Percentiles rank a stretch among this genome's conserved stretches.
These are phyloP conservation scores for Micromys minutus DNA, from an alignment of 2,113 vertebrate species.

Conservation along the genomic window DNA sequence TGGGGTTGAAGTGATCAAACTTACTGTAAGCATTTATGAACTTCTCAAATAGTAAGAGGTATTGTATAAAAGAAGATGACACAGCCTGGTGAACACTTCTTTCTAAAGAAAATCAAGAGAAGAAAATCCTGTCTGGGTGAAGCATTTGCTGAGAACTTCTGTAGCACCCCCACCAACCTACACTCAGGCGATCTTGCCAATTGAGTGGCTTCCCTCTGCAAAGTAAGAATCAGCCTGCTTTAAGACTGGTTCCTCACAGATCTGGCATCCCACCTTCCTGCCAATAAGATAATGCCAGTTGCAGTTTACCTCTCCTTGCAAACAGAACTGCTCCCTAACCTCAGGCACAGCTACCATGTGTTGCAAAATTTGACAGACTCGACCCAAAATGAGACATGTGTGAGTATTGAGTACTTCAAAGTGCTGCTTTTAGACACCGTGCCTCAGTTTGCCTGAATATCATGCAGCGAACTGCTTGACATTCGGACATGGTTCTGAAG, in stretches of 20 bases:
- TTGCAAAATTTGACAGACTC: neutral
- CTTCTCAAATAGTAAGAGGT: too few relatives aligned
- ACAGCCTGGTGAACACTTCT: neutral
- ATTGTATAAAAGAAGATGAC: neutral
- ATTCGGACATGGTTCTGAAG: neutral
- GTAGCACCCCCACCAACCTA: neutral
- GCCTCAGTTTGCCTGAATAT: neutral
- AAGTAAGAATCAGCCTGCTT: neutral
- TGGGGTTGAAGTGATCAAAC: neutral
- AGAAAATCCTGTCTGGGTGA: neutral
- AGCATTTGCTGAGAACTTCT: neutral
- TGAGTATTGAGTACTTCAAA: neutral
- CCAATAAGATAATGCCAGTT: conserved; percentile 22
- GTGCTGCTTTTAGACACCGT: neutral
- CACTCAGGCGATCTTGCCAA: neutral
- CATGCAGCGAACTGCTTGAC: neutral
- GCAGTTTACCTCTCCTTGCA: neutral
- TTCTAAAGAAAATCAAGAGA: conserved; percentile 3
- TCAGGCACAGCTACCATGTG: neutral
- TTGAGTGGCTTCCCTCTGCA: neutral
- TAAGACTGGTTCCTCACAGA: neutral
- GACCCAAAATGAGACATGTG: neutral
- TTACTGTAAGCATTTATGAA: neutral
- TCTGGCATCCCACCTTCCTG: neutral
- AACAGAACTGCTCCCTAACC: neutral